These are phyloP conservation scores for Chionodraco myersi DNA, from an alignment of 2,113 vertebrate species.

Conservation along the genomic window DNA sequence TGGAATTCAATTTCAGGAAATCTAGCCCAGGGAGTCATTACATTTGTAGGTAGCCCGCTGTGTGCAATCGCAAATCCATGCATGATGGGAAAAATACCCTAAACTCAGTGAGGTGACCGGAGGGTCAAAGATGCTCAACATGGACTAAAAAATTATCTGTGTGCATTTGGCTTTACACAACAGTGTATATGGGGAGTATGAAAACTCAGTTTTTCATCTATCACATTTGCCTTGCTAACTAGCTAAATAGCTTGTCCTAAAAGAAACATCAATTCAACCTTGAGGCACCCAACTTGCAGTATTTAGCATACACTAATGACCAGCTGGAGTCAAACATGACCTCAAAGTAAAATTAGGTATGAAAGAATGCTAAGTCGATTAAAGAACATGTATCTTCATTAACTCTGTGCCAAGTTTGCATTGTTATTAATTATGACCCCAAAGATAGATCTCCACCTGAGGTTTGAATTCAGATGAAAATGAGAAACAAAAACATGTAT, in stretches of 20 bases:
- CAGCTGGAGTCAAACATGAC: conserved; percentile 37
- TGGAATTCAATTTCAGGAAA: conserved; percentile 65
- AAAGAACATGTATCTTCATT: conserved; percentile 2
- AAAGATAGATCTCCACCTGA: conserved; percentile 25
- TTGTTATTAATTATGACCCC: conserved; percentile 28
- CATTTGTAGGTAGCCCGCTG: conserved; percentile 52
- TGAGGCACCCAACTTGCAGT: conserved; percentile 30
- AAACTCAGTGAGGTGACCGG: conserved; percentile 45
- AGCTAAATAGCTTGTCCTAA: conserved; percentile 15
- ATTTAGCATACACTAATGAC: conserved; percentile 58
- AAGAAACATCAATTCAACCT: conserved; percentile 46
- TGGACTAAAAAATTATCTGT: not conserved
- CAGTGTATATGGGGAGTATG: not conserved
- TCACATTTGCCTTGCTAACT: conserved; percentile 47
- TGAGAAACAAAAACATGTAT: not conserved
- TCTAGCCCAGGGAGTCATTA: conserved; percentile 61
- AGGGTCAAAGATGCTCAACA: conserved; percentile 42
- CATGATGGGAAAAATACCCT: conserved; percentile 56
- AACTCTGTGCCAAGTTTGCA: not conserved
- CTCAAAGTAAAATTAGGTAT: conserved; percentile 11
- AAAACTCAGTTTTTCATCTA: conserved; percentile 33
- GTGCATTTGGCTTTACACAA: conserved; percentile 2
- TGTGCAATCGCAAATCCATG: conserved; percentile 53
- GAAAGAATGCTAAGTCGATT: not conserved
- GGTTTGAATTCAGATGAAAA: conserved; percentile 33